Evolutionary conservation across 2,797 vertebrate species (phyloP), one percentile per base, ranked within the genome.

Genomic region (Australoheros facetus): DNA sequence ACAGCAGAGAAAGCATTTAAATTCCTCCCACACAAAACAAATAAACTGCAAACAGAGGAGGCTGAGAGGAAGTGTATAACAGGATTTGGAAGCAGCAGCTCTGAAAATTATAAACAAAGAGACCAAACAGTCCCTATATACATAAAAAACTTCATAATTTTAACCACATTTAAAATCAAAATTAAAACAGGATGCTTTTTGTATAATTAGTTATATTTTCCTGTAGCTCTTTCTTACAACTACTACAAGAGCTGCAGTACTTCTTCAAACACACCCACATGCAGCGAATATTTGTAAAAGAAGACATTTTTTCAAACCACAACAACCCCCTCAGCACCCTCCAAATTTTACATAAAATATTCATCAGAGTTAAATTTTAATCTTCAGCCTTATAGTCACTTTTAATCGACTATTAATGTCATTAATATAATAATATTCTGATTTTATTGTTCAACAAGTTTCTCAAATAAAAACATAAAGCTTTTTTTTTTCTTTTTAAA

Each of bases 11-110:
- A 85, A 90, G 87, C 85, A 91, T 94, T 93, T 78, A 88, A 92
- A 94, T 93, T 93, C 92, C 92, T 94, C 89, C 88, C 71, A 87
- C 91, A 84, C 79, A 57, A 82, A 92, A 85, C 85, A 77, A 75
- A 80, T 76, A 76, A 30, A 59, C 66, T 77, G 89, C 81, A 83
- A 92, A 85, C 81, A 82, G 84, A 87, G 80, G 74, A 70, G 81
- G 85, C 80, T 82, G 88, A 88, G 75, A 82, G 75, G 78, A 80
- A 79, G 79, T 81, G 77, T 81, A 59, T 90, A 85, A 87, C 56
- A 82, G 70, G 80, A 91, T 92, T 88, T 91, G 74, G 81, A 83
- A 76, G 76, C 56, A 64, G 81, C 19, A 48, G 66, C 30, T 81
- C 53, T 78, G 17, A 80, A 73, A 71, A 62, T 59, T 21, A 81